Base-by-base conservation (phyloP, 2,797 vertebrate genomes). In the Betta splendens region DNA sequence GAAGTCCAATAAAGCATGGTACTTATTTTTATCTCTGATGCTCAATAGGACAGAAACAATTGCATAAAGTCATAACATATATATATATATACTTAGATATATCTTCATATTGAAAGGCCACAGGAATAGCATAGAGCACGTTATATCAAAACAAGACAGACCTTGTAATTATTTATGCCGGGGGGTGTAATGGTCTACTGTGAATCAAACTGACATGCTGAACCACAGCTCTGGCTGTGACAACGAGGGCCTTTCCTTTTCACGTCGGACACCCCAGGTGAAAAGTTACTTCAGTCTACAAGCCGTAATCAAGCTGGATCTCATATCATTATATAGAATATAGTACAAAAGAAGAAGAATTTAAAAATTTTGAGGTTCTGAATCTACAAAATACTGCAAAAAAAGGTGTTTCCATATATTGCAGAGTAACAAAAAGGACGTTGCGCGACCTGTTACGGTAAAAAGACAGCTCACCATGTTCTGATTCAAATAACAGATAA, bases 91-190 rank as follows among this genome's bases (percentile, higher is more conserved):
- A 28, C 5, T 62, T 72, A 84, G 48, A 80, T 87, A 85, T 82
- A 88, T 85, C 85, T 85, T 85, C 65, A 87, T 89, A 78, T 82
- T 64, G 54, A 90, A 93, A 93, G 92, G 92, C 92, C 91, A 93
- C 92, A 90, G 88, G 89, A 92, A 89, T 90, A 91, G 89, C 85
- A 89, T 87, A 89, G 81, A 91, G 85, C 82, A 86, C 77, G 66
- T 85, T 55, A 85, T 81, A 85, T 83, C 65, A 84, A 86, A 89
- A 85, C 79, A 68, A 86, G 59, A 81, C 29, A 77, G 35, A 77
- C 51, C 71, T 69, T 79, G 40, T 78, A 75, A 72, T 82, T 79
- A 71, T 75, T 74, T 67, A 64, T 84, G 80, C 67, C 22, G 59
- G 72, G 73, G 72, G 73, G 67, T 70, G 60, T 67, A 74, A 65